A percentile compares a stretch with the other conserved stretches of the same genome.
phyloP scores from a whole-genome alignment of 2,797 vertebrate genomes.

The Neostethus bicornis region DNA sequence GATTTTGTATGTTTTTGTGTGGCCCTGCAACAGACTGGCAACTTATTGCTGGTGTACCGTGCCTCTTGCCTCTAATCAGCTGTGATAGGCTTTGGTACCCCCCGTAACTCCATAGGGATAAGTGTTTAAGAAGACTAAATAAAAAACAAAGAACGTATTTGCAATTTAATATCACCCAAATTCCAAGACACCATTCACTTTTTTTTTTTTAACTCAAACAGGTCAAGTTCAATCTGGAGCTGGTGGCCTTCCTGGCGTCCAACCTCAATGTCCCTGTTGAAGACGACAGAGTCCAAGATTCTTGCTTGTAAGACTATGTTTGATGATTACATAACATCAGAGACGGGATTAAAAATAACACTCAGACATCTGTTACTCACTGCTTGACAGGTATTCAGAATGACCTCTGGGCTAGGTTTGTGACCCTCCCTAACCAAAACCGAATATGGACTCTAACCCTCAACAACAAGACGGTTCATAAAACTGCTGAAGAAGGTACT shows the following conservation, averaged over 20 bases:
- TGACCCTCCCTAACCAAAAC: constrained; percentile 85
- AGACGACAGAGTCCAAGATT: constrained; percentile 91
- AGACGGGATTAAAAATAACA: neutral
- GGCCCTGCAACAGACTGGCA: too few relatives aligned
- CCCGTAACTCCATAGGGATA: too few relatives aligned
- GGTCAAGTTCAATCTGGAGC: constrained; percentile 80
- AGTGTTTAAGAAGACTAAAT: too few relatives aligned
- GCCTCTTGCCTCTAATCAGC: too few relatives aligned
- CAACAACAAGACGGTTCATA: constrained; percentile 65
- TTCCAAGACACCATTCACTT: neutral
- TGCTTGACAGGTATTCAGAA: constrained; percentile 84
- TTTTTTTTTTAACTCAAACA: constrained; percentile 32
- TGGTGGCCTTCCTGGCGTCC: constrained; percentile 93
- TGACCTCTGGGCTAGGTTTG: constrained; percentile 86
- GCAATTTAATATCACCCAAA: neutral
- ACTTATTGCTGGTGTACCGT: too few relatives aligned
- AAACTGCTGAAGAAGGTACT: constrained; percentile 60
- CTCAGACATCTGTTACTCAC: neutral
- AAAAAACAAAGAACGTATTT: too few relatives aligned
- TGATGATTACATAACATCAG: neutral
- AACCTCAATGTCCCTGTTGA: constrained; percentile 91
- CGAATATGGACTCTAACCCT: constrained; percentile 90
- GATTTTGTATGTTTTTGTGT: too few relatives aligned
- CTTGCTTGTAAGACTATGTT: constrained; percentile 83
- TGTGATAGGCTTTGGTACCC: too few relatives aligned